phyloP scores from a whole-genome alignment of 2,113 vertebrate species.

The Lepus americanus region DNA sequence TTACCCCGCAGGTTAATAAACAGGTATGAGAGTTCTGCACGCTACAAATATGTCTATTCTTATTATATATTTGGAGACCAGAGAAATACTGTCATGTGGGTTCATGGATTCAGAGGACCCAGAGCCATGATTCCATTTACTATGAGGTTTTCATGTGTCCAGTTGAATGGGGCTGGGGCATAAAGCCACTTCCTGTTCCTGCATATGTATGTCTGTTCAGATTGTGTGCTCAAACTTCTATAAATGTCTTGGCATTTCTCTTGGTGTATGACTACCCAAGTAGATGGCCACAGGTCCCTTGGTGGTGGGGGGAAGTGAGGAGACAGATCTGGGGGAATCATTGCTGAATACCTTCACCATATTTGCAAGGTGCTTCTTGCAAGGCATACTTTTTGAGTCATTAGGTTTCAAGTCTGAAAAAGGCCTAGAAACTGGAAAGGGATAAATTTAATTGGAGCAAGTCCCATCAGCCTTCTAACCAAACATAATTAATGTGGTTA shows the following conservation, averaged over 20 bases:
- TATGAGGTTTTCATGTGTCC: no score
- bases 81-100: background rate
- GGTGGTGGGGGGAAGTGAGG: no score
- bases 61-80: background rate
- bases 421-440: background rate
- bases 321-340: background rate
- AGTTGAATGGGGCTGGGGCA: background rate
- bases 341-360: background rate
- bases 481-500: background rate
- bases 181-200: background rate
- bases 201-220: background rate
- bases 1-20: background rate
- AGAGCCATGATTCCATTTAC: background rate
- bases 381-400: background rate
- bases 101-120: no score
- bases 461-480: background rate
- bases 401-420: background rate
- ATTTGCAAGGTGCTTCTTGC: background rate
- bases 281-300: background rate
- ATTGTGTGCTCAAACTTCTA: background rate
- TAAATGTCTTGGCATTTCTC: background rate
- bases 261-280: background rate
- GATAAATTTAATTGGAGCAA: background rate
- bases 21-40: background rate
- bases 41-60: background rate